phyloP scores from a whole-genome alignment of 2,797 vertebrate genomes.

The Gephyroberyx darwinii region DNA sequence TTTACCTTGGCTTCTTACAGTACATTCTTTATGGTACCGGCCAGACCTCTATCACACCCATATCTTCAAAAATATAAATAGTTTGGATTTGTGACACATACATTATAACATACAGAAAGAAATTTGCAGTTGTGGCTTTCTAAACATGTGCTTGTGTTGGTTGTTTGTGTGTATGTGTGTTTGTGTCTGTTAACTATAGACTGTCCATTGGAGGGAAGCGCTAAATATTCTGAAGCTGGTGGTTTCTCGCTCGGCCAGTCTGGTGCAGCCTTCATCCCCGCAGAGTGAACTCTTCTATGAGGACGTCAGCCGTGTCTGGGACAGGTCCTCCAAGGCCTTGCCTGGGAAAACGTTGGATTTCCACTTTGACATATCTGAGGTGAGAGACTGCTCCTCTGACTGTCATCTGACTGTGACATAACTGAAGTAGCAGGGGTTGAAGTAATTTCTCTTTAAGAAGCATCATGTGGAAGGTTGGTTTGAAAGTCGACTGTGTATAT shows the following conservation, averaged over 20 bases:
- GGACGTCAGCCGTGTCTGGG: constrained; percentile 90
- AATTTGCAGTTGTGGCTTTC: constrained; percentile 28
- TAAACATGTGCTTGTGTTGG: constrained; percentile 32
- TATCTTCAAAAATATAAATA: constrained; percentile 58
- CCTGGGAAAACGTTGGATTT: constrained; percentile 95
- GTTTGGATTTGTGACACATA: constrained; percentile 11
- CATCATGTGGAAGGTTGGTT: constrained; percentile 17
- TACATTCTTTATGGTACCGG: constrained; percentile 16
- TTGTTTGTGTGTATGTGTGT: constrained; percentile 32
- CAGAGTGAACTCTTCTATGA: constrained; percentile 87
- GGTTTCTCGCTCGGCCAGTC: constrained; percentile 92
- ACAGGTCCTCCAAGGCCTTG: constrained; percentile 90
- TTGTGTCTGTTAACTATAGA: constrained; percentile 75
- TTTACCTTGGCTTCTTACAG: constrained; percentile 37
- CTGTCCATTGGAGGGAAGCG: constrained; percentile 91
- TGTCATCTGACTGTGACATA: not conserved
- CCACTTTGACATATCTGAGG: constrained; percentile 96
- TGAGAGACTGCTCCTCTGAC: constrained; percentile 56
- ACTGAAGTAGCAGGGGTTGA: not conserved
- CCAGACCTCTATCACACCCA: constrained; percentile 33
- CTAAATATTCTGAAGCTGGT: constrained; percentile 92
- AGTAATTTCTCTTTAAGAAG: constrained; percentile 11
- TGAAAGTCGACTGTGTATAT: not conserved
- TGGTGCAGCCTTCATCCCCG: constrained; percentile 88
- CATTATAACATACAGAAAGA: constrained; percentile 14